phyloP scores from a whole-genome alignment of 2,888 invertebrate species.

The Chaetogeoica ovagalla region DNA sequence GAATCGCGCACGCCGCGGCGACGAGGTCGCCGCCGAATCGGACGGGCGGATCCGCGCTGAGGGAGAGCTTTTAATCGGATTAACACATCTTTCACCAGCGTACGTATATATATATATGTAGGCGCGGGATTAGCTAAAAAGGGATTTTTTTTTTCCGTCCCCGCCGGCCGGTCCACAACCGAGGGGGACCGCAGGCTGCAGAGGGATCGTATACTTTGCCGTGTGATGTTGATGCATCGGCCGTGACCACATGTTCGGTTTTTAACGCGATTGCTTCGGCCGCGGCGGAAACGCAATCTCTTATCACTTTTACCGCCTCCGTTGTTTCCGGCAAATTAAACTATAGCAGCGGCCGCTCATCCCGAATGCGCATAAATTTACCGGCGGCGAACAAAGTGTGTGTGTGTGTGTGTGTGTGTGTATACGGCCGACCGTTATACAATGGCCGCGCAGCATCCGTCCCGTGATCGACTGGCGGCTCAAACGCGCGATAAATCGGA shows the following conservation, averaged over 20 bases:
- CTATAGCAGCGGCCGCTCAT: slow-evolving; percentile 16
- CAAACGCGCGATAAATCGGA: slow-evolving; percentile 2
- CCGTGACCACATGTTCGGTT: slow-evolving; percentile 52
- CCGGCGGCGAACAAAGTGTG: not conserved
- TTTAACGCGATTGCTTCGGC: slow-evolving; percentile 46
- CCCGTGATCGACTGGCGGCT: slow-evolving; percentile 19
- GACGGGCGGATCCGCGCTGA: not conserved
- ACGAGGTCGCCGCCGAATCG: not conserved
- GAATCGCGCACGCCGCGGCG: slow-evolving; percentile 11
- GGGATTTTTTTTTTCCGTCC: slow-evolving; percentile 3
- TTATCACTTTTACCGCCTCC: slow-evolving; percentile 25
- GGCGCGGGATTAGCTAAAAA: slow-evolving; percentile 43
- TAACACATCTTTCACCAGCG: slow-evolving; percentile 49
- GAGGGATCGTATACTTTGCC: not conserved
- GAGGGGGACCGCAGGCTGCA: not conserved
- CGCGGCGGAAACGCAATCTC: slow-evolving; percentile 26
- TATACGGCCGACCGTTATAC: not conserved
- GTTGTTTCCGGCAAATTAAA: slow-evolving; percentile 50
- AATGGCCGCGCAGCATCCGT: not conserved
- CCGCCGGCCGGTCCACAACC: not conserved
- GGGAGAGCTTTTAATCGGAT: slow-evolving; percentile 48
- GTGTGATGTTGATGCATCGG: slow-evolving; percentile 43
- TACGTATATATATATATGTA: not conserved
- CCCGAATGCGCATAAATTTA: slow-evolving; percentile 47
- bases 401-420: too few species aligned